Conservation (phyloP, 1,140 invertebrate species). For the Papilio polyxenes region DNA sequence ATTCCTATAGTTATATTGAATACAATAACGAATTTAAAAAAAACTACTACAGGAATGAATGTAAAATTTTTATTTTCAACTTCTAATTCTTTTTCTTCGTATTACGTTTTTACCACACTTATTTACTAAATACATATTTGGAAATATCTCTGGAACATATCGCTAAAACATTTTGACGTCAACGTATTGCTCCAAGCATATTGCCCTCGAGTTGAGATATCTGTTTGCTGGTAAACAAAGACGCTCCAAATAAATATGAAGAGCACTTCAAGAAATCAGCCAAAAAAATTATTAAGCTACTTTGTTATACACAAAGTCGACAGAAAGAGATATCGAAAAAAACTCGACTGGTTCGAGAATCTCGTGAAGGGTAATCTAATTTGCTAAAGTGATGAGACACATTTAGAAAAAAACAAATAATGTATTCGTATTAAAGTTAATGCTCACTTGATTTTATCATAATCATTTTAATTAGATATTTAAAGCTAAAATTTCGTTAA, state of each 20-base stretch:
- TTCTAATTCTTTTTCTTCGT: background rate
- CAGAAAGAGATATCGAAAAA: background rate
- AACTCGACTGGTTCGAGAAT: background rate
- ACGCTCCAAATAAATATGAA: slow-evolving; percentile 14
- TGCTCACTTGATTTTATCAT: background rate
- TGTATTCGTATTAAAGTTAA: background rate
- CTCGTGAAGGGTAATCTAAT: background rate
- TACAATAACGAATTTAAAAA: too few relatives aligned
- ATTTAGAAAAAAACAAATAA: background rate
- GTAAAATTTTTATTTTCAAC: too few relatives aligned
- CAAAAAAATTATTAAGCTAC: background rate
- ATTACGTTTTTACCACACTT: background rate
- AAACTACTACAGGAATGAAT: too few relatives aligned
- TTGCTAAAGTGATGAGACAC: background rate
- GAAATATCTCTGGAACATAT: background rate
- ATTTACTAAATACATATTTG: background rate
- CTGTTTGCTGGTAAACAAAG: slow-evolving; percentile 15
- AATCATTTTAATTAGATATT: background rate
- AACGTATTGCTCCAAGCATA: slow-evolving; percentile 2
- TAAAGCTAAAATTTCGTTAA: background rate
- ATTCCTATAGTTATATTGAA: background rate
- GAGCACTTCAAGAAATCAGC: slow-evolving; percentile 19
- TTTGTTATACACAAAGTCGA: background rate
- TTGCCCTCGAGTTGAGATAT: background rate
- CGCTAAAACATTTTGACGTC: slow-evolving; percentile 8